Percentiles rank a stretch among this genome's conserved stretches.
Conservation (phyloP, 2,888 invertebrate species). For the Campopleginae sp. region DNA sequence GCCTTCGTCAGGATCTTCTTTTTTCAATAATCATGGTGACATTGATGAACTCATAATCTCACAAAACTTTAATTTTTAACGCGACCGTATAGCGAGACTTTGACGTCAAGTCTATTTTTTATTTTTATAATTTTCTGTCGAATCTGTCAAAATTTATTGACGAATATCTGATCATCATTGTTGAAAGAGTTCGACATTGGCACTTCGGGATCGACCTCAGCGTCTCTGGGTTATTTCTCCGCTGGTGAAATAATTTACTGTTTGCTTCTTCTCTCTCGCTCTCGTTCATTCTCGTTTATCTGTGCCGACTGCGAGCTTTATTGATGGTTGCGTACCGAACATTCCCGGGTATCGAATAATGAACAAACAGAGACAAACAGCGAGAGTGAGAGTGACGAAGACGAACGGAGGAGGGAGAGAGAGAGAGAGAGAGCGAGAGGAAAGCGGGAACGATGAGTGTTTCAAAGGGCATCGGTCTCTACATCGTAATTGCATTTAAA, state of each 20-base stretch:
- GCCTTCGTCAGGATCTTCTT: background rate
- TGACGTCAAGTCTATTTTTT: too few relatives aligned
- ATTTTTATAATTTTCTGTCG: too few relatives aligned
- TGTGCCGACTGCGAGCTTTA: constrained; percentile 31
- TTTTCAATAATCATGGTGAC: background rate
- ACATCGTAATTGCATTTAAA: constrained; percentile 77
- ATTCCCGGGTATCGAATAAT: constrained; percentile 51
- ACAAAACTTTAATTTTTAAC: too few relatives aligned
- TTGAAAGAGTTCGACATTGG: background rate
- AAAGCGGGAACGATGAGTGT: constrained; percentile 47
- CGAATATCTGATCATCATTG: background rate
- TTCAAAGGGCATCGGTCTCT: constrained; percentile 72
- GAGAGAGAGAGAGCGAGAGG: background rate
- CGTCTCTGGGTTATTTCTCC: constrained; percentile 11
- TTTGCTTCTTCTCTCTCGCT: background rate
- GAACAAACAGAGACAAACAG: constrained; percentile 57
- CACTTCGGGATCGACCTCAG: constrained; percentile 2
- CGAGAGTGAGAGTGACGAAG: constrained; percentile 21
- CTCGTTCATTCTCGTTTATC: constrained; percentile 11
- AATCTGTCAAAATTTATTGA: too few relatives aligned
- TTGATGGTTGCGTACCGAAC: constrained; percentile 39
- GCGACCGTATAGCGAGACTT: too few relatives aligned
- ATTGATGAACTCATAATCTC: background rate
- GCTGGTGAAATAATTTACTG: constrained; percentile 32
- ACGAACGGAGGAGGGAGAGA: constrained; percentile 35